Conservation (phyloP, 2,797 vertebrate species). For the Okamejei kenojei region DNA sequence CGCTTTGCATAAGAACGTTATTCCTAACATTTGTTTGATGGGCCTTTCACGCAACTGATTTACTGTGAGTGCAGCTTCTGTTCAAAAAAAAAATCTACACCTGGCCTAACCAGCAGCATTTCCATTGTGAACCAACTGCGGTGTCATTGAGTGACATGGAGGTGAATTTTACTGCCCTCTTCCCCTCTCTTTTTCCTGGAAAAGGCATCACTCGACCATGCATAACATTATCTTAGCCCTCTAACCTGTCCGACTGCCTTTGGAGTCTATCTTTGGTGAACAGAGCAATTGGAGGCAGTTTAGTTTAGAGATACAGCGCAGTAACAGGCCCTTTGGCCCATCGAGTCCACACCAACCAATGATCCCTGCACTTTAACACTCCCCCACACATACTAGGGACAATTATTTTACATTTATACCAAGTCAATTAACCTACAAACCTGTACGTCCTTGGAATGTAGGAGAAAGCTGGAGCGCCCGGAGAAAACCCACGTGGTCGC, state of each 20-base stretch:
- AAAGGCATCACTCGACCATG: neutral
- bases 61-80: neutral
- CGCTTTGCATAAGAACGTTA: too few relatives aligned
- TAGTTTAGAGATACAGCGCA: too few relatives aligned
- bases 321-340: too few relatives aligned
- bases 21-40: neutral
- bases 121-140: neutral
- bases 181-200: neutral
- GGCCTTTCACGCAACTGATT: neutral
- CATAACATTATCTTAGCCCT: neutral
- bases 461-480: too few relatives aligned
- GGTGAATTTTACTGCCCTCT: neutral
- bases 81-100: neutral
- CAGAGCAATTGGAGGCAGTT: neutral
- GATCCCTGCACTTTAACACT: too few relatives aligned
- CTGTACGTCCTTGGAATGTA: too few relatives aligned
- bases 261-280: neutral
- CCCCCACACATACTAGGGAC: too few relatives aligned
- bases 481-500: too few relatives aligned
- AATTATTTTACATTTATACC: too few relatives aligned
- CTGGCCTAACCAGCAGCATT: neutral
- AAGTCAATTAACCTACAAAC: too few relatives aligned
- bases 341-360: too few relatives aligned
- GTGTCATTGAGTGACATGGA: neutral
- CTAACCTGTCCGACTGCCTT: neutral